A percentile compares a stretch with the other conserved stretches of the same genome.
Conservation (phyloP, 2,113 vertebrate species). For the Candoia aspera region DNA sequence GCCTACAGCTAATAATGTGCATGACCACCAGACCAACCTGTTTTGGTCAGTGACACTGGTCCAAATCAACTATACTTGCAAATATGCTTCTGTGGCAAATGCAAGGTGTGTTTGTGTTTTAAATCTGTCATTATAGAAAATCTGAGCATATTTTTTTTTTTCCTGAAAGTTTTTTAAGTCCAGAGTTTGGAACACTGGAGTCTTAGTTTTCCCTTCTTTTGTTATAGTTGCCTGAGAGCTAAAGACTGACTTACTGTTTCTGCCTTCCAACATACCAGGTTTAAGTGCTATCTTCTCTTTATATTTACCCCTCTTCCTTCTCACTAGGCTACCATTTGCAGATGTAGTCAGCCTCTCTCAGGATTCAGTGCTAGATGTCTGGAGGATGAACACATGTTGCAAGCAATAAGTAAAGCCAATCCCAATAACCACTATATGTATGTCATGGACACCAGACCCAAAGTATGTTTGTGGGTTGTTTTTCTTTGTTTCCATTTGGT, state of each 20-base stretch:
- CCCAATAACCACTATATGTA: constrained; percentile 91
- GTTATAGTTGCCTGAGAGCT: background rate
- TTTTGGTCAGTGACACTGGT: background rate
- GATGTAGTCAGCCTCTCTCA: constrained; percentile 96
- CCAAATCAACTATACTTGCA: background rate
- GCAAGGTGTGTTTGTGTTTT: background rate
- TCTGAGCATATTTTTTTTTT: background rate
- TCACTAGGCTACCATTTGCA: constrained; percentile 90
- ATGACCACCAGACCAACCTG: background rate
- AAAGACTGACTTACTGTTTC: background rate
- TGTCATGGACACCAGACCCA: constrained; percentile 96
- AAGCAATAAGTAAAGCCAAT: constrained; percentile 95
- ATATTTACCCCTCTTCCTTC: constrained; percentile 12
- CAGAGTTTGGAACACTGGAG: background rate
- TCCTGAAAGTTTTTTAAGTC: background rate
- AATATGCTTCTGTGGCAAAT: background rate
- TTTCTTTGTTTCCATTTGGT: background rate
- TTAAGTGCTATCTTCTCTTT: constrained; percentile 23
- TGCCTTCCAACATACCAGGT: background rate
- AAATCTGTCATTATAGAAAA: background rate
- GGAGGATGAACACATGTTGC: constrained; percentile 95
- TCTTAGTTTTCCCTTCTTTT: background rate
- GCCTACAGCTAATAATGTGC: background rate
- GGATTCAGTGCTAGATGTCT: constrained; percentile 97
- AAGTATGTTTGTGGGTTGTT: constrained; percentile 72